phyloP scores from a whole-genome alignment of 2,888 invertebrate genomes.

The Agrotis puta region DNA sequence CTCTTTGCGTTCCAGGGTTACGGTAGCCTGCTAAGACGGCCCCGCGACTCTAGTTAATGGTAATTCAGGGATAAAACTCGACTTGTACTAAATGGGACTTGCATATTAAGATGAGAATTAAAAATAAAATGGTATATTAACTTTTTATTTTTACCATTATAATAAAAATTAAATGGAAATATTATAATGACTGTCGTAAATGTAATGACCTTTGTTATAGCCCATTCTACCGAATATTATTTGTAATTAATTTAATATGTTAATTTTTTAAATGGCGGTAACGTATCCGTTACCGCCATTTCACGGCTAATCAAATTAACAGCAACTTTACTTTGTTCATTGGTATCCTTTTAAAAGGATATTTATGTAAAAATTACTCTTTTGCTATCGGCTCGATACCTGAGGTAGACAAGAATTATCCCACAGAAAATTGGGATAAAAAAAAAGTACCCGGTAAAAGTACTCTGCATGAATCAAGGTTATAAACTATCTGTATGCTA shows the following conservation, averaged over 20 bases:
- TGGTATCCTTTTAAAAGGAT: background rate
- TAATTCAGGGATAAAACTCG: background rate
- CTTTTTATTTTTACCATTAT: background rate
- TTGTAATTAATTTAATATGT: background rate
- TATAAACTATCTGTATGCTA: too few species aligned
- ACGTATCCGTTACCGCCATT: background rate
- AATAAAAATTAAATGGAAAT: background rate
- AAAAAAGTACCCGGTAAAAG: too few species aligned
- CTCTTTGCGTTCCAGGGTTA: too few species aligned
- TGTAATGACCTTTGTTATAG: background rate
- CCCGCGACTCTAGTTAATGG: too few species aligned
- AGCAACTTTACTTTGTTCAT: conserved; percentile 7
- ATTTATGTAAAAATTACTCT: background rate
- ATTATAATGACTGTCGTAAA: background rate
- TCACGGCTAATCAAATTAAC: background rate
- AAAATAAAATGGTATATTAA: too few species aligned
- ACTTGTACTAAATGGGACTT: background rate
- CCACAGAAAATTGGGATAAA: too few species aligned
- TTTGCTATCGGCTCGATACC: background rate
- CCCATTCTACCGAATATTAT: background rate
- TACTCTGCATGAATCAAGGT: too few species aligned
- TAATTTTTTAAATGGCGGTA: background rate
- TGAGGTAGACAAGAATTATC: too few species aligned
- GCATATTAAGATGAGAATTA: too few species aligned
- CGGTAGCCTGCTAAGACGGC: too few species aligned